Evolutionary conservation across 1,140 invertebrate species (phyloP).

Genomic region (Diuraphis noxia): DNA sequence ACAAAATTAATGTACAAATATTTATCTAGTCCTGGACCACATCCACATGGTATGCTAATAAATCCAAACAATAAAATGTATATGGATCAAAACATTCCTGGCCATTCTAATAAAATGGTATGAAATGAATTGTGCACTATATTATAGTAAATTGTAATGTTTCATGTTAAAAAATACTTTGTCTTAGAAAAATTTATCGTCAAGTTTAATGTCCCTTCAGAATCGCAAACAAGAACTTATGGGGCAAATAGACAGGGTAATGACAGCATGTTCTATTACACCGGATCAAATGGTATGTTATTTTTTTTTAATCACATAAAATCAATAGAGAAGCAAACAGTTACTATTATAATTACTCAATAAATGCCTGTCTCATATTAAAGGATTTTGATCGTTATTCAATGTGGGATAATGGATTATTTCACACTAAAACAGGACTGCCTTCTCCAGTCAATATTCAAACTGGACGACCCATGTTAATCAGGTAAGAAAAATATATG

Average conservation of each 20-base stretch:
- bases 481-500: not conserved
- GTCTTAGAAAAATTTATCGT: slow-evolving; percentile 61
- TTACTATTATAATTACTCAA: not conserved
- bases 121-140: not conserved
- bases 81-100: slow-evolving; percentile 43
- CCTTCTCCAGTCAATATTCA: slow-evolving; percentile 46
- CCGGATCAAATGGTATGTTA: slow-evolving; percentile 37
- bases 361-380: not conserved
- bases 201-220: slow-evolving; percentile 67
- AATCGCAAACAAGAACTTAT: slow-evolving; percentile 71
- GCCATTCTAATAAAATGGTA: slow-evolving; percentile 51
- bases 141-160: not conserved
- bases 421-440: slow-evolving; percentile 40
- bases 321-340: not conserved
- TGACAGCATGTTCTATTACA: slow-evolving; percentile 57
- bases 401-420: slow-evolving; percentile 58
- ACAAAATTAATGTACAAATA: not conserved
- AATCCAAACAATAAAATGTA: slow-evolving; percentile 43
- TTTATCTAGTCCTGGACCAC: slow-evolving; percentile 23
- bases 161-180: not conserved
- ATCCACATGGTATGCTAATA: slow-evolving; percentile 30
- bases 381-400: slow-evolving; percentile 52
- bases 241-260: slow-evolving; percentile 69
- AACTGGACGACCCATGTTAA: slow-evolving; percentile 12
- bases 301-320: not conserved